These are phyloP conservation scores for Kuschelorhynchus macadamiae DNA, from an alignment of 2,888 invertebrate genomes.

Conservation along the genomic window DNA sequence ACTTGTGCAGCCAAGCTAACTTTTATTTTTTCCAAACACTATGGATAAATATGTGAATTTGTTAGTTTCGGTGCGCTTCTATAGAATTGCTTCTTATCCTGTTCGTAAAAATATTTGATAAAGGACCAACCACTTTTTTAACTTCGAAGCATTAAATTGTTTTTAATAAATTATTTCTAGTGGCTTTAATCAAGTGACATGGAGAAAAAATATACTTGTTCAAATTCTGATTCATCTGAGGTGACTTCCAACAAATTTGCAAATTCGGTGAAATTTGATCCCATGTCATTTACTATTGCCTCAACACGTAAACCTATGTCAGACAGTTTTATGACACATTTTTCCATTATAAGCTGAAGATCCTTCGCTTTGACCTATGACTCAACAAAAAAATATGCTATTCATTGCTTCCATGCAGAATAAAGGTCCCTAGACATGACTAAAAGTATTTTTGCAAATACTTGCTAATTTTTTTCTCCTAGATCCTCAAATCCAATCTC, in stretches of 20 bases:
- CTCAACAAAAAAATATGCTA: background rate
- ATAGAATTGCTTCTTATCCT: constrained; percentile 6
- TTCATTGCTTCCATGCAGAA: too few relatives aligned
- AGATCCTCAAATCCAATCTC: background rate
- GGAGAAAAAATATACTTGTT: too few relatives aligned
- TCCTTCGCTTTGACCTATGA: too few relatives aligned
- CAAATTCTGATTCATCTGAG: too few relatives aligned
- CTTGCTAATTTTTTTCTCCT: background rate
- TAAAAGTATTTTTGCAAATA: constrained; percentile 10
- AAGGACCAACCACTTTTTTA: constrained; percentile 1
- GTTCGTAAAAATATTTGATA: background rate
- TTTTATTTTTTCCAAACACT: constrained; percentile 45
- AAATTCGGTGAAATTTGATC: constrained; percentile 5
- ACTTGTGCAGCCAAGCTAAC: background rate
- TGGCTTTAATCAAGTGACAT: too few relatives aligned
- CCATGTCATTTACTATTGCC: constrained; percentile 4
- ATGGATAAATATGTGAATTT: background rate
- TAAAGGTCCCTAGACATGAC: constrained; percentile 1
- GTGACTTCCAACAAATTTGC: too few relatives aligned
- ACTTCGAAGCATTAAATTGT: background rate
- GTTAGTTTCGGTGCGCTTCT: constrained; percentile 11
- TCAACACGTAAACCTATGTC: background rate
- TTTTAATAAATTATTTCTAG: constrained; percentile 9
- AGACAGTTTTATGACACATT: background rate
- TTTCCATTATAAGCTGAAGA: too few relatives aligned